Conservation (phyloP, 2,888 invertebrate genomes). For the Andrena hattorfiana region DNA sequence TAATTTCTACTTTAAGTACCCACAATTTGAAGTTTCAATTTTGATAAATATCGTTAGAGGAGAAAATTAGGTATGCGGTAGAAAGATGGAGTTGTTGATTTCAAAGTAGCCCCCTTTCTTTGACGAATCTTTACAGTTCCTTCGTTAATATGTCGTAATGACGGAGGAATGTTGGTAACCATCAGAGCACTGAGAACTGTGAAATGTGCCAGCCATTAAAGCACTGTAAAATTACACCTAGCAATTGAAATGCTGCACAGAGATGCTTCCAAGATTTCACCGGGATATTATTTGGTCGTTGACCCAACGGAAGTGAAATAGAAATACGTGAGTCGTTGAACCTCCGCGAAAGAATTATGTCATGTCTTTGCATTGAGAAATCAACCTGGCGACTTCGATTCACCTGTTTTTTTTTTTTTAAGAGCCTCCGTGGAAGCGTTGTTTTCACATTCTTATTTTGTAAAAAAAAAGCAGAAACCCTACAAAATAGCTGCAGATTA, state of each 20-base stretch:
- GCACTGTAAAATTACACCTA: constrained; percentile 11
- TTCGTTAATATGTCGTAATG: neutral
- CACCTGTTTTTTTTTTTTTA: neutral
- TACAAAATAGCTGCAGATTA: too few relatives aligned
- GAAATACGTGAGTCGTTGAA: constrained; percentile 47
- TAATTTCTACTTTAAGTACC: too few relatives aligned
- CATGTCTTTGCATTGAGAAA: constrained; percentile 17
- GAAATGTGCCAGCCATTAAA: neutral
- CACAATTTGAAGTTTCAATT: too few relatives aligned
- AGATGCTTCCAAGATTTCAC: constrained; percentile 51
- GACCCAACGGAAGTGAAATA: constrained; percentile 51
- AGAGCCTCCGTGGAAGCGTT: too few relatives aligned
- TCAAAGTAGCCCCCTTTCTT: neutral
- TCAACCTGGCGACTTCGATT: neutral
- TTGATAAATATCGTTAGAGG: too few relatives aligned
- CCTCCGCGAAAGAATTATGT: constrained; percentile 46
- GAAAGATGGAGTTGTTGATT: neutral
- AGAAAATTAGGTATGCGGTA: neutral
- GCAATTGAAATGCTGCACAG: constrained; percentile 33
- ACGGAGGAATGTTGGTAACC: neutral
- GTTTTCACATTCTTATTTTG: too few relatives aligned
- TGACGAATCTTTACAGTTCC: neutral
- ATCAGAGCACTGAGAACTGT: neutral
- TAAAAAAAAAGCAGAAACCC: too few relatives aligned
- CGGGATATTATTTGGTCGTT: constrained; percentile 53